These are phyloP conservation scores for Poeciliopsis gracilis DNA, from an alignment of 2,797 vertebrate species.

Conservation along the genomic window DNA sequence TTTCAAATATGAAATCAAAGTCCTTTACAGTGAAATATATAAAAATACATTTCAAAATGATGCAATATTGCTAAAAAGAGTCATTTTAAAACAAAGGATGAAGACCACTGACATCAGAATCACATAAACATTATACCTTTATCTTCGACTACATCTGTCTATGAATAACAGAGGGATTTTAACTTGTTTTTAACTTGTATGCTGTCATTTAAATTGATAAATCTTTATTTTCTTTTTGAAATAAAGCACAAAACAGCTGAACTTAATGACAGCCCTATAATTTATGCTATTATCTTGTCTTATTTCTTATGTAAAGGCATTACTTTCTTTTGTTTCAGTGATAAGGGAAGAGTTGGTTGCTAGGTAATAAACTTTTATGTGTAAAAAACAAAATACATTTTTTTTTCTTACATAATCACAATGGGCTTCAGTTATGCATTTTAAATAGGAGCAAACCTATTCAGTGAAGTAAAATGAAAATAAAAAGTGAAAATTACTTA, in stretches of 20 bases:
- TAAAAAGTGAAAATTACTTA: not conserved
- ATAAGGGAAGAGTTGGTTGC: conserved; percentile 44
- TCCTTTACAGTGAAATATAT: not conserved
- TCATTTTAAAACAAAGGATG: not conserved
- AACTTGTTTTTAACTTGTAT: not conserved
- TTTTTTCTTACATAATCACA: not conserved
- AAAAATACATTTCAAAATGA: not conserved
- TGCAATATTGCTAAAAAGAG: not conserved
- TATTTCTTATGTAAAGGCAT: conserved; percentile 33
- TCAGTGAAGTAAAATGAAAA: not conserved
- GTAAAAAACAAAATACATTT: not conserved
- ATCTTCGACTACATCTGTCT: not conserved
- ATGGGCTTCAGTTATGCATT: not conserved
- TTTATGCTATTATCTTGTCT: conserved; percentile 36
- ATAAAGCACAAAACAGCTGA: conserved; percentile 10
- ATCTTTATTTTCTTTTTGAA: not conserved
- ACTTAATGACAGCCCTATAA: conserved; percentile 11
- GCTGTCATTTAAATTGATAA: not conserved
- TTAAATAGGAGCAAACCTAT: not conserved
- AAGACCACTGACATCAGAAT: not conserved
- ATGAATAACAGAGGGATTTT: not conserved
- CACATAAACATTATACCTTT: not conserved
- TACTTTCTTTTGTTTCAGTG: conserved; percentile 40
- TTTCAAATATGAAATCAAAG: not conserved
- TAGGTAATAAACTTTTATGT: conserved; percentile 49